A percentile compares a stretch with the other conserved stretches of the same genome.
Evolutionary conservation across 2,113 vertebrate genomes (phyloP).

Genomic region (Herpetotheres cachinnans): DNA sequence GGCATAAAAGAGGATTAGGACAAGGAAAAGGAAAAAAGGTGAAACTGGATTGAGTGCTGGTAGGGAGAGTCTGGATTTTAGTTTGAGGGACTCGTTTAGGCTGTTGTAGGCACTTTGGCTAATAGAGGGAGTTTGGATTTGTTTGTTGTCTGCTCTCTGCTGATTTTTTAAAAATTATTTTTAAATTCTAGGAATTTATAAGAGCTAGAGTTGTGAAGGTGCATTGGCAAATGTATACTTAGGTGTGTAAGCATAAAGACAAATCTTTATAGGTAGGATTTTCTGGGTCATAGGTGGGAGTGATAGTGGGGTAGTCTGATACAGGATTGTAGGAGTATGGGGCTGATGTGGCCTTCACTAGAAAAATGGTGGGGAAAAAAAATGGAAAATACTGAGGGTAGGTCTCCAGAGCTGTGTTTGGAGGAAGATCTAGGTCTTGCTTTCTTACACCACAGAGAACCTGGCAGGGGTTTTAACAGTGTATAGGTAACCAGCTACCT

Average conservation of each 20-base stretch:
- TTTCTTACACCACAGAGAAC: background rate
- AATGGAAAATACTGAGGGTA: background rate
- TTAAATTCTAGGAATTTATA: background rate
- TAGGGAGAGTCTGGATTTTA: background rate
- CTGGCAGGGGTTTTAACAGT: background rate
- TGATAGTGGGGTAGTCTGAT: background rate
- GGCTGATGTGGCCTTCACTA: background rate
- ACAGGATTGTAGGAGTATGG: background rate
- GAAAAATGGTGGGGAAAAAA: background rate
- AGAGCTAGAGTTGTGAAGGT: background rate
- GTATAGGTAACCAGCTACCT: background rate
- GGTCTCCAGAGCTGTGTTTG: background rate
- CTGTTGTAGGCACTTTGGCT: background rate
- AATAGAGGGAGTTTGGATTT: background rate
- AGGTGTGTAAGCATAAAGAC: background rate
- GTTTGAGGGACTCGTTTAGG: background rate
- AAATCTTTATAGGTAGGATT: background rate
- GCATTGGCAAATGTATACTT: background rate
- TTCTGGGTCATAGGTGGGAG: background rate
- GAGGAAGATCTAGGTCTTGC: background rate
- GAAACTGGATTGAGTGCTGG: background rate
- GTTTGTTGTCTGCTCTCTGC: background rate
- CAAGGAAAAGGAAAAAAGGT: slow-evolving; percentile 40
- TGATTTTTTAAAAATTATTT: background rate
- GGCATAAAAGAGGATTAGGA: slow-evolving; percentile 52